Evolutionary conservation across 2,888 invertebrate species (phyloP), one percentile per base, ranked within the genome.

Genomic region (Caradrina kadenii): DNA sequence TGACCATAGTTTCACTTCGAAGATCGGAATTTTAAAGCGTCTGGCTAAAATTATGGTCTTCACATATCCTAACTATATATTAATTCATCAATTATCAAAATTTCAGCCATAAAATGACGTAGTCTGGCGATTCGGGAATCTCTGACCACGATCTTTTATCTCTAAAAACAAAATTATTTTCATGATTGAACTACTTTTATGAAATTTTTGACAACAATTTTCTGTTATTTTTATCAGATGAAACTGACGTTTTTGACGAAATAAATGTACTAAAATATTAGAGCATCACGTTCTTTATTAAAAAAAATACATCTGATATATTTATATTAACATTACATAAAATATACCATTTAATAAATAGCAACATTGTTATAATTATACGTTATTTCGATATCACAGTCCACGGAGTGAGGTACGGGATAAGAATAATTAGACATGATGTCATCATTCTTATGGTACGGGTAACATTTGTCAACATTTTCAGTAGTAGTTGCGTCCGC

Each of bases 321-420:
- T 69, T n/a, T 59, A 54, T 56, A 63, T 70, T 66, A 77, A 69
- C 69, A 70, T 65, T 63, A 70, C 49, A 63, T 66, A 58, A 66
- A 78, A 78, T 78, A 78, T 15, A 60, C 80, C 83, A 79, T 82
- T 85, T 82, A 85, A 85, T 87, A 88, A 85, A 86, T 81, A 84
- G 65, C 69, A 79, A 76, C 75, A 70, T 76, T 73, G 70, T 80
- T 71, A 69, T 76, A 70, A 76, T 81, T 72, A 61, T 78, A 65
- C 54, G 66, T 77, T 81, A 67, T 79, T 69, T 87, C 82, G 82
- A 89, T 94, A 94, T 94, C 94, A 94, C 94, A 94, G 94, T 91
- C 90, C 91, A 86, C 81, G 87, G 86, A 85, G 76, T 92, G 92
- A 93, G 93, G 92, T 89, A 90, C 87, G 82, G 73, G 22, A 56